phyloP scores from a whole-genome alignment of 1,140 invertebrate species.

The Papilio aristodemus region DNA sequence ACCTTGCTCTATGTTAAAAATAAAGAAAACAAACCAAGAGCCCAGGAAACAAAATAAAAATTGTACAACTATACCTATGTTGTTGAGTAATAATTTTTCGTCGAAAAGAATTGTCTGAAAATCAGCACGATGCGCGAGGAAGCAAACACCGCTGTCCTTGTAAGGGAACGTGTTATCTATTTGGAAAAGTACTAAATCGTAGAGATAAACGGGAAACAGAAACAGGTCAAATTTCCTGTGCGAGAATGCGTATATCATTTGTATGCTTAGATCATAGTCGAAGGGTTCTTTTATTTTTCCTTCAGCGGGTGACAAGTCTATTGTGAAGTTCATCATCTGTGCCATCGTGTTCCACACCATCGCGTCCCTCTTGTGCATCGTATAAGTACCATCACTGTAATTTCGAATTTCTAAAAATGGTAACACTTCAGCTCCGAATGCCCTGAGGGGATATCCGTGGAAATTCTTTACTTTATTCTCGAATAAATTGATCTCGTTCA shows the following conservation, averaged over 20 bases:
- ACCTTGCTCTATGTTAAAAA: conserved; percentile 55
- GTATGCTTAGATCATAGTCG: conserved; percentile 59
- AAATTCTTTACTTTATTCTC: conserved; percentile 63
- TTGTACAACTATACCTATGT: conserved; percentile 43
- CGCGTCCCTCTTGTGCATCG: conserved; percentile 56
- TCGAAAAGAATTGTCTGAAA: conserved; percentile 67
- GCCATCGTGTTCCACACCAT: conserved; percentile 63
- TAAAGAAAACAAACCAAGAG: conserved; percentile 61
- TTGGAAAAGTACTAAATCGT: conserved; percentile 60
- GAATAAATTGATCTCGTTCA: conserved; percentile 50
- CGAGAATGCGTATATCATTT: conserved; percentile 59
- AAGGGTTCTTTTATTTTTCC: conserved; percentile 52
- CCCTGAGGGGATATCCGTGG: conserved; percentile 54
- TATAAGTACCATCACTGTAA: conserved; percentile 48
- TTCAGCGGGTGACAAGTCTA: conserved; percentile 54
- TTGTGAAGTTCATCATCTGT: conserved; percentile 63
- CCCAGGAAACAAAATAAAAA: conserved; percentile 57
- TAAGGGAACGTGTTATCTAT: conserved; percentile 60
- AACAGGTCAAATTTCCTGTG: conserved; percentile 63
- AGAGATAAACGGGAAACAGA: conserved; percentile 65
- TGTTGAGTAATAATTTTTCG: conserved; percentile 50
- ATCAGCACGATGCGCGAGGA: conserved; percentile 59
- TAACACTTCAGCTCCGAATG: conserved; percentile 52
- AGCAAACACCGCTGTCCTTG: conserved; percentile 69
- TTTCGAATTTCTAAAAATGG: conserved; percentile 60